Conservation (phyloP, 2,888 invertebrate species). For the Eupeodes luniger region DNA sequence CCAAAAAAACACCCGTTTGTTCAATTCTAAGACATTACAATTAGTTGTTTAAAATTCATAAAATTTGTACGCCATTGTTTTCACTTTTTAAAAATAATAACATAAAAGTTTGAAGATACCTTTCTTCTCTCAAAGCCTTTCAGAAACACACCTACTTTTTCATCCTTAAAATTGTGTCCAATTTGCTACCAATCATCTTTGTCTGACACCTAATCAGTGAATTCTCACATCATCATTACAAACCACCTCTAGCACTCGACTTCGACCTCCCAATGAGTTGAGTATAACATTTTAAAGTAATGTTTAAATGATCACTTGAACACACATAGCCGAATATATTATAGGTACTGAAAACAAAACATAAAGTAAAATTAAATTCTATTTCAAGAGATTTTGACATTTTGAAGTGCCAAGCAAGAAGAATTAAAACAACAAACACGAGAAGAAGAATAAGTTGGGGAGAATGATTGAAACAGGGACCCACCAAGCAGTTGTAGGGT, state of each 20-base stretch:
- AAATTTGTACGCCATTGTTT: too few species aligned
- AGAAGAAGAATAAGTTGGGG: constrained; percentile 21
- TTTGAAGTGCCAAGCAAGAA: constrained; percentile 53
- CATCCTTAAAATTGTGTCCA: neutral
- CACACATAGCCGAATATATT: constrained; percentile 29
- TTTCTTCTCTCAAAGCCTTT: too few species aligned
- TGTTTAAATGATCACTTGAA: constrained; percentile 53
- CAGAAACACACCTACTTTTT: too few species aligned
- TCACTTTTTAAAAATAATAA: too few species aligned
- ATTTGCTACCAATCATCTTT: neutral
- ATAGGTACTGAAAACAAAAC: constrained; percentile 17
- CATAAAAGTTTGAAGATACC: too few species aligned
- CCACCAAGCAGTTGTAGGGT: constrained; percentile 42
- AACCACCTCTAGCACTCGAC: neutral
- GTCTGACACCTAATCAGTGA: constrained; percentile 52
- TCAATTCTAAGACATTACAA: too few species aligned
- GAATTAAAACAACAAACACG: constrained; percentile 67
- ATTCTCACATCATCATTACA: constrained; percentile 9
- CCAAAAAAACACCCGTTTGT: too few species aligned
- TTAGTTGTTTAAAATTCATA: too few species aligned
- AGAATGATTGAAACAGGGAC: constrained; percentile 36
- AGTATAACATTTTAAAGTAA: neutral
- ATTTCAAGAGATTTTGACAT: constrained; percentile 70
- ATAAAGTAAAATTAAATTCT: constrained; percentile 49
- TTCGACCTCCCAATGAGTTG: constrained; percentile 59